These are phyloP conservation scores for Tympanuchus pallidicinctus DNA, from an alignment of 2,113 vertebrate species.

Conservation along the genomic window DNA sequence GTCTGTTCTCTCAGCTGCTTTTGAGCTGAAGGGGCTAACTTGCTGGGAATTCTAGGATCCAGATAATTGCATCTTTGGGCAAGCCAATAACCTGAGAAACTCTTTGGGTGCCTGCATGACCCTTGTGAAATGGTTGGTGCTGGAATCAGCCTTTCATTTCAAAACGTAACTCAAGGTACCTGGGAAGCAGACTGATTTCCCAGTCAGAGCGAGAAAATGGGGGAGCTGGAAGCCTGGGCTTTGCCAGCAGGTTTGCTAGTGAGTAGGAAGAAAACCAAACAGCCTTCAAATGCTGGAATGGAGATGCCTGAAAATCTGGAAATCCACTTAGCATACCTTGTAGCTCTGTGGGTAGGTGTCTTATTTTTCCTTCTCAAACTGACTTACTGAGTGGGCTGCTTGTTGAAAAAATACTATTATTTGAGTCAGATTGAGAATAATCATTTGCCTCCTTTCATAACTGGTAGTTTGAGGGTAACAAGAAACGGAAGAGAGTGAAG, in stretches of 20 bases:
- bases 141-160: not conserved
- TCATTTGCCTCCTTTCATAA: not conserved
- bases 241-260: not conserved
- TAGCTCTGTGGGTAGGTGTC: not conserved
- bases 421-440: not conserved
- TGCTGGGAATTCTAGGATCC: not conserved
- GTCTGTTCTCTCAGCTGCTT: not conserved
- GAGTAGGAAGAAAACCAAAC: not conserved
- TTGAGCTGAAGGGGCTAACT: not conserved
- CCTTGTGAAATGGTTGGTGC: not conserved
- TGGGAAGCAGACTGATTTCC: not conserved
- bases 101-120: not conserved
- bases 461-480: not conserved
- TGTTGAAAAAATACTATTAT: not conserved
- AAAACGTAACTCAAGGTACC: not conserved
- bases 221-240: not conserved
- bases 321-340: not conserved
- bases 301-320: not conserved
- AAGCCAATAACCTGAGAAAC: not conserved
- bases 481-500: not conserved
- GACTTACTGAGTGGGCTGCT: not conserved
- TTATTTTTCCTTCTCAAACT: not conserved
- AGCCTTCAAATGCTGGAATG: not conserved
- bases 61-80: not conserved
- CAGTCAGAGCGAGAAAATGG: not conserved